These are phyloP conservation scores for Tapirus terrestris DNA, from an alignment of 2,113 vertebrate species.

Conservation along the genomic window DNA sequence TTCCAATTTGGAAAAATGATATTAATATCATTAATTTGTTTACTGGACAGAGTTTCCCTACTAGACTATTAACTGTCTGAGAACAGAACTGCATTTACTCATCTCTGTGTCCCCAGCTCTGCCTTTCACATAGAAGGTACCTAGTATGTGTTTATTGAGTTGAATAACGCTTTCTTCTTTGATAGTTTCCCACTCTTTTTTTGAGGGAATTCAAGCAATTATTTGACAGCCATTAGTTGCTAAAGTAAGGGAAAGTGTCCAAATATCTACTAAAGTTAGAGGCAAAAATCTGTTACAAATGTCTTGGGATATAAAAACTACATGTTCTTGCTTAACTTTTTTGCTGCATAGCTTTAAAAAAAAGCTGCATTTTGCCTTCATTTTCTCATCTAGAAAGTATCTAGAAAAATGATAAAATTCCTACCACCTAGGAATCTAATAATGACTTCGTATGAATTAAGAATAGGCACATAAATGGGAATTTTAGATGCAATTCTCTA, in stretches of 20 bases:
- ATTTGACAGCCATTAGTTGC: not conserved
- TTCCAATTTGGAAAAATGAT: conserved; percentile 2
- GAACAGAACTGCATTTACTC: not conserved
- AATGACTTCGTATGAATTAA: not conserved
- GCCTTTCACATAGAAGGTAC: not conserved
- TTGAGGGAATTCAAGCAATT: not conserved
- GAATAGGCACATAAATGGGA: not conserved
- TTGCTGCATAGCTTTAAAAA: not conserved
- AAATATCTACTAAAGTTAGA: not conserved
- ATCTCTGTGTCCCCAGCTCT: not conserved
- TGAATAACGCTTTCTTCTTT: not conserved
- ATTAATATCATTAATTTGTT: not conserved
- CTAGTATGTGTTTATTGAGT: not conserved
- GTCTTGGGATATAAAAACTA: not conserved
- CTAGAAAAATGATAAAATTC: not conserved
- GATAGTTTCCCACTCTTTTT: not conserved
- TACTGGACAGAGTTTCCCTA: not conserved
- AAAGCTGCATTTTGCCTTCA: not conserved
- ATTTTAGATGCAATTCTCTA: not conserved
- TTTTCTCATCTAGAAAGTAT: conserved; percentile 7
- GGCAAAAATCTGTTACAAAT: not conserved
- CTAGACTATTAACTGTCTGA: not conserved
- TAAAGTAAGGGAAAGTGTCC: conserved; percentile 5
- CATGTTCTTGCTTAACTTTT: not conserved
- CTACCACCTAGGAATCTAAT: not conserved